Evolutionary conservation across 1,140 invertebrate genomes (phyloP).

Genomic region (Drosophila albomicans): DNA sequence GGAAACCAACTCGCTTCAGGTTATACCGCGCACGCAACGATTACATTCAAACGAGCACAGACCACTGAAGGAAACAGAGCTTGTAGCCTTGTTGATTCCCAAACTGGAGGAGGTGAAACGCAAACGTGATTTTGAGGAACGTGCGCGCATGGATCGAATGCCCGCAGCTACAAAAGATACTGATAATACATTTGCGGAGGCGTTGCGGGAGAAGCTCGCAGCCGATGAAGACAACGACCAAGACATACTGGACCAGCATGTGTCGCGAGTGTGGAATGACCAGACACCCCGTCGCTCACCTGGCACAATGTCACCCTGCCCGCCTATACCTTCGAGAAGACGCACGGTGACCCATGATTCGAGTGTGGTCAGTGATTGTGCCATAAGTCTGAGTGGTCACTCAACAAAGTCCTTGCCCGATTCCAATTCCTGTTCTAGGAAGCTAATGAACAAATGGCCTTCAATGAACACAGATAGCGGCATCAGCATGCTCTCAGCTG

Average conservation of each 20-base stretch:
- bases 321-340: slow-evolving; percentile 87
- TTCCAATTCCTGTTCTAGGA: slow-evolving; percentile 84
- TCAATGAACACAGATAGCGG: slow-evolving; percentile 85
- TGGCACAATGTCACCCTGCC: slow-evolving; percentile 86
- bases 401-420: slow-evolving; percentile 85
- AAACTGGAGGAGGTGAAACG: slow-evolving; percentile 91
- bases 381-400: slow-evolving; percentile 83
- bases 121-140: slow-evolving; percentile 91
- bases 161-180: slow-evolving; percentile 84
- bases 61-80: slow-evolving; percentile 89
- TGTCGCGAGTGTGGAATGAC: slow-evolving; percentile 95
- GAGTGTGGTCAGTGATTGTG: slow-evolving; percentile 82
- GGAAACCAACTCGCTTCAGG: slow-evolving; percentile 86
- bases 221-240: slow-evolving; percentile 94
- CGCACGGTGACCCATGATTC: slow-evolving; percentile 85
- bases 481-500: slow-evolving; percentile 84
- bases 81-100: slow-evolving; percentile 91
- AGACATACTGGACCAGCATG: slow-evolving; percentile 95
- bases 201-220: slow-evolving; percentile 90
- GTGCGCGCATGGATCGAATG: slow-evolving; percentile 87
- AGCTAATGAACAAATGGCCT: slow-evolving; percentile 84
- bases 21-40: slow-evolving; percentile 91
- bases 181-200: slow-evolving; percentile 88
- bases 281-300: slow-evolving; percentile 91
- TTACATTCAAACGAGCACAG: slow-evolving; percentile 89